Percentiles rank a stretch among this genome's conserved stretches.
phyloP scores from a whole-genome alignment of 2,113 vertebrate genomes.

The Montifringilla adamsi region DNA sequence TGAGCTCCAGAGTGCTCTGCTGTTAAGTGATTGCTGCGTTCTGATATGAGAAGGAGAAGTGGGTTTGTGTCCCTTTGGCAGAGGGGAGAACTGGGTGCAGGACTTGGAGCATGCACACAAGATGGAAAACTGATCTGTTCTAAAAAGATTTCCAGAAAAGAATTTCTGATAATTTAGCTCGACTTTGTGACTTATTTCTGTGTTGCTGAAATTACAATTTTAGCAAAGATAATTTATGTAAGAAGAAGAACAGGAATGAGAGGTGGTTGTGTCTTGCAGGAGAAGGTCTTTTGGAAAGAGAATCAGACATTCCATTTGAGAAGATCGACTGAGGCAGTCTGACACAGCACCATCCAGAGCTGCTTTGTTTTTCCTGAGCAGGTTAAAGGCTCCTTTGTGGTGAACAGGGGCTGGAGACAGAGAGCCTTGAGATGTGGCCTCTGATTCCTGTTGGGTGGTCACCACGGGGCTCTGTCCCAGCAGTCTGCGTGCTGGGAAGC shows the following conservation, averaged over 20 bases:
- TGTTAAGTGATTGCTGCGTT: rapidly evolving
- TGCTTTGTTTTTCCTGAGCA: neutral
- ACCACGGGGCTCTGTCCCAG: neutral
- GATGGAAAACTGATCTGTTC: neutral
- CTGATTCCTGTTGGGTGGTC: neutral
- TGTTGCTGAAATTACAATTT: neutral
- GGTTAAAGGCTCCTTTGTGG: neutral
- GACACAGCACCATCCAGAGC: neutral
- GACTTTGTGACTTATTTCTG: neutral
- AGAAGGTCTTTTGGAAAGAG: neutral
- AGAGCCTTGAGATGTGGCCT: neutral
- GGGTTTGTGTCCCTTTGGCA: neutral
- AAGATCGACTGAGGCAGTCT: neutral
- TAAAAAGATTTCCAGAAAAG: neutral
- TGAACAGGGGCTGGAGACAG: neutral
- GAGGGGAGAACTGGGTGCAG: neutral
- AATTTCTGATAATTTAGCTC: neutral
- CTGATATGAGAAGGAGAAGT: neutral
- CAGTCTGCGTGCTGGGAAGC: neutral
- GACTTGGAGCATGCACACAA: neutral
- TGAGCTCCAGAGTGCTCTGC: neutral
- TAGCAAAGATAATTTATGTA: neutral
- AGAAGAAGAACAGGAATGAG: neutral
- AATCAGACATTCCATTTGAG: neutral
- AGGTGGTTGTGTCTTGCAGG: neutral